A percentile compares a stretch with the other conserved stretches of the same genome.
Conservation (phyloP, 2,113 vertebrate genomes). For the Aegypius monachus region DNA sequence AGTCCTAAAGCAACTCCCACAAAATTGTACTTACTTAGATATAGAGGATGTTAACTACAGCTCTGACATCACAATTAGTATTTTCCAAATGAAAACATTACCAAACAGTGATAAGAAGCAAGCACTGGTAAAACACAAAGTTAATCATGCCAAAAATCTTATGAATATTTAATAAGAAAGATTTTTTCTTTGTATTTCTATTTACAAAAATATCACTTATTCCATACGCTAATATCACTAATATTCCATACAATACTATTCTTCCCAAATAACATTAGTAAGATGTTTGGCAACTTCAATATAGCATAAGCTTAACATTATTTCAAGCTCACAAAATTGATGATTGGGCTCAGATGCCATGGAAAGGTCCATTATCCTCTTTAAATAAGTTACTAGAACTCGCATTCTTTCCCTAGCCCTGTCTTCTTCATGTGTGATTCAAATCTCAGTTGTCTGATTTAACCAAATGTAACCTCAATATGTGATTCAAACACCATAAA, state of each 20-base stretch:
- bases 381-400: background rate
- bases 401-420: background rate
- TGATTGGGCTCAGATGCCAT: background rate
- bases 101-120: background rate
- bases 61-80: background rate
- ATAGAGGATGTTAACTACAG: background rate
- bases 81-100: background rate
- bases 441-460: conserved; percentile 29
- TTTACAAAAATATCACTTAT: background rate
- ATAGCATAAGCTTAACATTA: background rate
- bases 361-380: conserved; percentile 30
- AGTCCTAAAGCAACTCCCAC: background rate
- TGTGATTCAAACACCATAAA: background rate
- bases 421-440: background rate
- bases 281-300: background rate
- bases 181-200: background rate
- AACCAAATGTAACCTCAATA: background rate
- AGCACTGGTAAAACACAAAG: background rate
- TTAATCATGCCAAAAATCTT: background rate
- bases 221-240: too few species aligned
- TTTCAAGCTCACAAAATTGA: conserved; percentile 14
- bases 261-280: background rate
- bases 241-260: background rate
- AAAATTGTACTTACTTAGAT: background rate
- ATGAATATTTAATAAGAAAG: background rate